Base-by-base conservation (phyloP, 2,113 vertebrate species). In the Mustelus asterias region DNA sequence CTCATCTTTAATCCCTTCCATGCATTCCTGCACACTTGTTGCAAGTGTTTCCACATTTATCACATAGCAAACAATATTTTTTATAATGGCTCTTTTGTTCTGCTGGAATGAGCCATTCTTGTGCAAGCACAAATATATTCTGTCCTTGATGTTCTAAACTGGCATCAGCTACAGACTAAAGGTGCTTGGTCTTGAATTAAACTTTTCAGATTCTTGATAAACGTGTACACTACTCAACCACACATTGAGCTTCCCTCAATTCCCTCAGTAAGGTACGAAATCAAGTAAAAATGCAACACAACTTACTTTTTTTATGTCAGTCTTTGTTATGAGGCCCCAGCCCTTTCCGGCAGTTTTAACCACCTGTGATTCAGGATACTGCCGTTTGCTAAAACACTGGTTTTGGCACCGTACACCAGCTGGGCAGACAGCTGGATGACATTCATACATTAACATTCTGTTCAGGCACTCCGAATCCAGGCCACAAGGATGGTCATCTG, bases 361-460 rank as follows among this genome's bases (percentile, higher is more conserved):
- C 97, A 99, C 98, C 98, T 99, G 98, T 78, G 99, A 99, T 96
- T 99, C 99, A 0, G 99, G 99, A 97, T 99, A 99, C 54, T 98
- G 98, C 22, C 99, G 99, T 69, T 99, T 99, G 44, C 98, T 99
- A 90, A 99, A 99, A 97, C 98, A 98, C 97, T 99, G 99, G 97
- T 99, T 99, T 88, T 99, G 99, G 98, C 99, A 99, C 72, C 96
- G 97, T 54, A 97, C 98, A 0, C 98, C 99, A 0, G 98, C 99
- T 0, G 99, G 99, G 92, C 99, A 99, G 5, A 99, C 99, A 96
- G 99, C 98, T 0, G 99, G 99, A 96, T 99, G 99, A 97, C 99
- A 99, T 97, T 99, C 99, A 20, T 99, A 99, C 98, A 99, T 98
- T 96, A 99, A 97, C 99, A 99, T 99, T 95, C 99, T 98, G 97